These are phyloP conservation scores for Gryllus bimaculatus DNA, from an alignment of 1,140 invertebrate genomes.

Conservation along the genomic window DNA sequence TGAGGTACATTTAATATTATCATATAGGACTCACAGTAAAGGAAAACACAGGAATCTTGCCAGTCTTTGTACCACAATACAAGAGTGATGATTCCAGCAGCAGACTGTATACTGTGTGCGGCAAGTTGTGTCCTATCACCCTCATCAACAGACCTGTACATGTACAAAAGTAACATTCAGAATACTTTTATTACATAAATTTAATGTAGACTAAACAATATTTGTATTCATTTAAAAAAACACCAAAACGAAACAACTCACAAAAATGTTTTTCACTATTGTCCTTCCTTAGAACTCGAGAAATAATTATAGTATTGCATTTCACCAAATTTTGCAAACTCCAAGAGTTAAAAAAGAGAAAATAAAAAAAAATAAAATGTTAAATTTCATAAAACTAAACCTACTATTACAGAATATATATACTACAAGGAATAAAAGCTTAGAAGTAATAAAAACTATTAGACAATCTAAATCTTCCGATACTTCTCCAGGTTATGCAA, in stretches of 20 bases:
- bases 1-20: not conserved
- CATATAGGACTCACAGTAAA: constrained; percentile 46
- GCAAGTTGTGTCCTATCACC: constrained; percentile 45
- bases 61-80: constrained; percentile 56
- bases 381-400: not conserved
- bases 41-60: constrained; percentile 54
- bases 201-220: too few species aligned
- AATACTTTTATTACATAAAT: too few species aligned
- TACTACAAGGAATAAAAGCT: not conserved
- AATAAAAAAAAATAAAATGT: constrained; percentile 1
- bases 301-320: too few species aligned
- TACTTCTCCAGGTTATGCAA: too few species aligned
- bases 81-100: constrained; percentile 49
- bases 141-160: constrained; percentile 40
- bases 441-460: too few species aligned
- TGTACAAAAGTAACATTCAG: not conserved
- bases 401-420: not conserved
- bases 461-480: too few species aligned
- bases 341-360: not conserved
- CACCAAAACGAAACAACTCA: too few species aligned
- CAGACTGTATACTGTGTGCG: constrained; percentile 55
- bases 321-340: too few species aligned
- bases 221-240: too few species aligned
- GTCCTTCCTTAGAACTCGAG: too few species aligned
- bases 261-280: too few species aligned